Evolutionary conservation across 1,140 invertebrate genomes (phyloP).

Genomic region (Ylistrum balloti): DNA sequence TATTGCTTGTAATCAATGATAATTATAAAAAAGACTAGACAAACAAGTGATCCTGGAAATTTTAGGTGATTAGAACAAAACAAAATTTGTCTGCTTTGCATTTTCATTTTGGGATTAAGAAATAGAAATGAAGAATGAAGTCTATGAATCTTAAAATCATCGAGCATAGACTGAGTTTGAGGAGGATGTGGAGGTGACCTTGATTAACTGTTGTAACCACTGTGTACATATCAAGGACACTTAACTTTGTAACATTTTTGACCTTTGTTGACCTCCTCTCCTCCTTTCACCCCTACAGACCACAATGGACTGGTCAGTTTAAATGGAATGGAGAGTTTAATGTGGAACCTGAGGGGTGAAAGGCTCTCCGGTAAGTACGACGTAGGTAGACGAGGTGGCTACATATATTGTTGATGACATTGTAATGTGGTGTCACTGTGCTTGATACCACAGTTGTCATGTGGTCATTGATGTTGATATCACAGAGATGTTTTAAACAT

Average conservation of each 20-base stretch:
- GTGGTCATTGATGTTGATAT: not conserved
- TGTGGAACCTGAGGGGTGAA: conserved; percentile 37
- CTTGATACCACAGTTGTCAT: too few species aligned
- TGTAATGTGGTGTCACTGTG: not conserved
- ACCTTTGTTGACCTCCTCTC: conserved; percentile 22
- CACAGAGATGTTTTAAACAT: not conserved
- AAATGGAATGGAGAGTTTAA: conserved; percentile 39
- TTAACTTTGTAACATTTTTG: conserved; percentile 30
- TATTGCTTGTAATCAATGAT: too few species aligned
- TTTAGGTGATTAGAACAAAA: not conserved
- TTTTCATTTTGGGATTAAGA: too few species aligned
- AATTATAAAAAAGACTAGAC: too few species aligned
- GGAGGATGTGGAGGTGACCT: conserved; percentile 4
- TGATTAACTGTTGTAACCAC: not conserved
- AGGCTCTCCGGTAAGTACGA: conserved; percentile 37
- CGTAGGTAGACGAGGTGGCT: not conserved
- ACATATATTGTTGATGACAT: not conserved
- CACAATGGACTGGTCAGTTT: conserved; percentile 37
- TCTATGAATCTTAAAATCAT: not conserved
- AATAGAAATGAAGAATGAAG: too few species aligned
- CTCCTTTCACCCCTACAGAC: conserved; percentile 35
- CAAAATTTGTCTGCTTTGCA: too few species aligned
- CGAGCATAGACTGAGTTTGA: not conserved
- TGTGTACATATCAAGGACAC: not conserved
- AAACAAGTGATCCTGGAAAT: not conserved